These are phyloP conservation scores for Aspidoscelis tigris DNA, from an alignment of 2,113 vertebrate genomes.

Conservation along the genomic window DNA sequence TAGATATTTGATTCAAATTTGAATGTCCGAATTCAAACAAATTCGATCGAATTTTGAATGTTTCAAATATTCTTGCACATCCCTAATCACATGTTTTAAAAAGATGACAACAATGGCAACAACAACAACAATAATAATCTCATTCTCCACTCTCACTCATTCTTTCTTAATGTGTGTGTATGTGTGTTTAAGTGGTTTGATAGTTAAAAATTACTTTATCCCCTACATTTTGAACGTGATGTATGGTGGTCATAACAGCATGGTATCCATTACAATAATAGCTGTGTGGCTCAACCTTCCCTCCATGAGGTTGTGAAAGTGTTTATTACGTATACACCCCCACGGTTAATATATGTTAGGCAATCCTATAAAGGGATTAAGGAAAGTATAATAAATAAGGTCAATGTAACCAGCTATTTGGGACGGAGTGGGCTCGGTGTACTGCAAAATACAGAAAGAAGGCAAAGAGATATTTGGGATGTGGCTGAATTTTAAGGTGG, in stretches of 20 bases:
- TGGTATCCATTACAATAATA: slow-evolving; percentile 49
- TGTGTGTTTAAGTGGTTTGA: neutral
- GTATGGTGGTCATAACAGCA: slow-evolving; percentile 13
- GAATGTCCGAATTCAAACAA: too few species aligned
- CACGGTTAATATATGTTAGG: slow-evolving; percentile 47
- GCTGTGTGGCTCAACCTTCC: slow-evolving; percentile 38
- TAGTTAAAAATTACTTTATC: slow-evolving; percentile 13
- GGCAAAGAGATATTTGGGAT: slow-evolving; percentile 17
- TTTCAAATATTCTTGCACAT: too few species aligned
- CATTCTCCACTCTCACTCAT: neutral
- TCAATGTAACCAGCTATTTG: slow-evolving; percentile 34
- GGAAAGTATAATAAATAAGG: slow-evolving; percentile 51
- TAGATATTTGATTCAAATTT: too few species aligned
- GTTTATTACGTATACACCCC: slow-evolving; percentile 23
- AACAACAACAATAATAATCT: too few species aligned
- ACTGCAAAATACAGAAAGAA: slow-evolving; percentile 36
- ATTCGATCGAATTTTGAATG: too few species aligned
- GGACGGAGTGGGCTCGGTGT: neutral
- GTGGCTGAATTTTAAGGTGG: slow-evolving; percentile 37
- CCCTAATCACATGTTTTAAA: neutral
- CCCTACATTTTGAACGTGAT: slow-evolving; percentile 26
- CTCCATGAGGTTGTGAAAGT: slow-evolving; percentile 1
- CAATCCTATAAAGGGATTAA: slow-evolving; percentile 48
- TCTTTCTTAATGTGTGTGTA: slow-evolving; percentile 2
- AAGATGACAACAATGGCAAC: neutral